phyloP scores from a whole-genome alignment of 1,140 invertebrate genomes.

The Laupala kohalensis region DNA sequence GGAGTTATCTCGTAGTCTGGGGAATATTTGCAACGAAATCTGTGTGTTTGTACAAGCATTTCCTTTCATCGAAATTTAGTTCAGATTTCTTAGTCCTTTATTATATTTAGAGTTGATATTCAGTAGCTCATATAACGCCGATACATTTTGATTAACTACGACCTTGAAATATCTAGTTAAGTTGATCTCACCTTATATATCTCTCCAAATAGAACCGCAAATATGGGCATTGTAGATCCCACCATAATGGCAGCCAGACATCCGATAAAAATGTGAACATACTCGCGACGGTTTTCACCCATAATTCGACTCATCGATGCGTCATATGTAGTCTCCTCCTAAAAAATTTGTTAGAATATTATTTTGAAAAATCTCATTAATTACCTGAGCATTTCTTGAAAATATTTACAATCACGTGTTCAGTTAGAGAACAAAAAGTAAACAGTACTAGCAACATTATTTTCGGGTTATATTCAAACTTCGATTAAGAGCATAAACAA shows the following conservation, averaged over 20 bases:
- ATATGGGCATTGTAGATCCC: constrained; percentile 33
- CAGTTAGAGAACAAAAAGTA: no score
- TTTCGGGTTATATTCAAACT: no score
- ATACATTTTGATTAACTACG: background rate
- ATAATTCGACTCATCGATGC: constrained; percentile 6
- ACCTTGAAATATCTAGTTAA: no score
- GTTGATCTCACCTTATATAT: constrained; percentile 12
- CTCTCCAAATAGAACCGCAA: constrained; percentile 40
- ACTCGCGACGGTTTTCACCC: constrained; percentile 31
- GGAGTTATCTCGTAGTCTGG: no score
- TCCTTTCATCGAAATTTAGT: no score
- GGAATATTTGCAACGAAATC: no score
- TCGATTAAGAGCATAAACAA: no score
- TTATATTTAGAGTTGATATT: background rate
- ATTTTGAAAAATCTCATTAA: background rate
- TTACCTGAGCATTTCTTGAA: no score
- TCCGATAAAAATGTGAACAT: constrained; percentile 34
- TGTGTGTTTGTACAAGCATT: no score
- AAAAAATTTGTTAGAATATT: no score
- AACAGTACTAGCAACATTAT: no score
- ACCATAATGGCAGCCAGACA: constrained; percentile 29
- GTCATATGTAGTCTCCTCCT: constrained; percentile 2
- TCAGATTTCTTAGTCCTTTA: constrained; percentile 11
- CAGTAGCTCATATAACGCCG: constrained; percentile 25
- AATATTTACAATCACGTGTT: no score